phyloP scores from a whole-genome alignment of 2,113 vertebrate genomes.

The Pleuronectes platessa region DNA sequence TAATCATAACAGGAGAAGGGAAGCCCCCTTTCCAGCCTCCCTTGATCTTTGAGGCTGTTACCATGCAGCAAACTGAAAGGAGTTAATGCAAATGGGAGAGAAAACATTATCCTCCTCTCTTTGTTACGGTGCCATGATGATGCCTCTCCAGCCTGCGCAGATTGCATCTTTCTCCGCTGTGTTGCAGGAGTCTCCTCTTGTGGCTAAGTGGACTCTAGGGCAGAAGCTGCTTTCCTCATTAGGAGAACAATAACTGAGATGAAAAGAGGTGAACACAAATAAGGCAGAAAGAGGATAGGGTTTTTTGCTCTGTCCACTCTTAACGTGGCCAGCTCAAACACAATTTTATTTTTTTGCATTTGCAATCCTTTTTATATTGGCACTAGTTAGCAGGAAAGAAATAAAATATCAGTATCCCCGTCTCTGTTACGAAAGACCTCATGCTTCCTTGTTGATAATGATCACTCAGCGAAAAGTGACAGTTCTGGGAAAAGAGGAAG shows the following conservation, averaged over 20 bases:
- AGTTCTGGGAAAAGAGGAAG: conserved; percentile 23
- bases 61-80: conserved; percentile 16
- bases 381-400: conserved; percentile 21
- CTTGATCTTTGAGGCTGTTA: conserved; percentile 24
- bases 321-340: no score
- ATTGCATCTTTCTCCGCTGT: conserved; percentile 54
- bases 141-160: conserved; percentile 36
- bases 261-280: conserved; percentile 54
- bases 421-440: not conserved
- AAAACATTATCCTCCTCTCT: conserved; percentile 30
- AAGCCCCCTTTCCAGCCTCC: conserved; percentile 32
- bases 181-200: conserved; percentile 50
- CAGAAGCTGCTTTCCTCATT: conserved; percentile 53
- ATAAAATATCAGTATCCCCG: conserved; percentile 19
- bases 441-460: conserved; percentile 7
- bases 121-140: conserved; percentile 40
- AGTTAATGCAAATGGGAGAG: conserved; percentile 11
- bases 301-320: not conserved
- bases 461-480: conserved; percentile 7
- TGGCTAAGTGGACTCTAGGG: conserved; percentile 50
- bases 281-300: conserved; percentile 7
- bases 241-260: conserved; percentile 58
- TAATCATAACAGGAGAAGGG: conserved; percentile 38
- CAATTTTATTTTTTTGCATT: conserved; percentile 15
- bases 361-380: conserved; percentile 16